These are phyloP conservation scores for Amitus sp. DNA, from an alignment of 2,888 invertebrate genomes.

Conservation along the genomic window DNA sequence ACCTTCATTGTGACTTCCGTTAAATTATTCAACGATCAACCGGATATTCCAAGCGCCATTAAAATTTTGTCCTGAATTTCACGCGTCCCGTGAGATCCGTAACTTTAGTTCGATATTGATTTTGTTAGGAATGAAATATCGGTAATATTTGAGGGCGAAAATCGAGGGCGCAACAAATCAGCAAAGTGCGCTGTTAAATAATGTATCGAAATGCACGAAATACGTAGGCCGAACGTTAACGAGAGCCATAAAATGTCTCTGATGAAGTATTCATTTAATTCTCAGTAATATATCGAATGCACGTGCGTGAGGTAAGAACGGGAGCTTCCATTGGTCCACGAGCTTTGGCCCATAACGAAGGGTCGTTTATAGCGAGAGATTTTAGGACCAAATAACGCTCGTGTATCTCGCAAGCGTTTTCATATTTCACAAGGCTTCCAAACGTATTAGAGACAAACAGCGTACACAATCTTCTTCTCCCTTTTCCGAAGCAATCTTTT, in stretches of 20 bases:
- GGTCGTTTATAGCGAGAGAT: constrained; percentile 44
- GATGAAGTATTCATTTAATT: constrained; percentile 5
- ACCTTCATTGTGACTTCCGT: too few relatives aligned
- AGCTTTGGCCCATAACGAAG: background rate
- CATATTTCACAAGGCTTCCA: constrained; percentile 6
- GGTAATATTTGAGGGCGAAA: too few relatives aligned
- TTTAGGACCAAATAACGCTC: constrained; percentile 52
- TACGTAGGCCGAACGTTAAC: background rate
- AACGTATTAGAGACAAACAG: constrained; percentile 6
- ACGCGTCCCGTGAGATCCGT: too few relatives aligned
- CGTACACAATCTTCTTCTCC: background rate
- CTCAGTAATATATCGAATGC: constrained; percentile 3
- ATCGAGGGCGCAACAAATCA: background rate
- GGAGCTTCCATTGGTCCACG: background rate
- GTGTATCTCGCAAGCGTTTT: constrained; percentile 18
- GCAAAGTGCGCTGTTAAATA: background rate
- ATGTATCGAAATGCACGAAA: background rate
- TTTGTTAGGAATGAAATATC: too few relatives aligned
- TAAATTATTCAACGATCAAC: too few relatives aligned
- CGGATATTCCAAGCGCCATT: too few relatives aligned
- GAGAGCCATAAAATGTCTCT: background rate
- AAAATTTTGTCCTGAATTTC: too few relatives aligned
- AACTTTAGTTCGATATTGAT: too few relatives aligned
- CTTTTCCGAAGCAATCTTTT: background rate
- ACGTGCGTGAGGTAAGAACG: constrained; percentile 4